Evolutionary conservation across 2,113 vertebrate genomes (phyloP).

Genomic region (Thamnophis sirtalis): DNA sequence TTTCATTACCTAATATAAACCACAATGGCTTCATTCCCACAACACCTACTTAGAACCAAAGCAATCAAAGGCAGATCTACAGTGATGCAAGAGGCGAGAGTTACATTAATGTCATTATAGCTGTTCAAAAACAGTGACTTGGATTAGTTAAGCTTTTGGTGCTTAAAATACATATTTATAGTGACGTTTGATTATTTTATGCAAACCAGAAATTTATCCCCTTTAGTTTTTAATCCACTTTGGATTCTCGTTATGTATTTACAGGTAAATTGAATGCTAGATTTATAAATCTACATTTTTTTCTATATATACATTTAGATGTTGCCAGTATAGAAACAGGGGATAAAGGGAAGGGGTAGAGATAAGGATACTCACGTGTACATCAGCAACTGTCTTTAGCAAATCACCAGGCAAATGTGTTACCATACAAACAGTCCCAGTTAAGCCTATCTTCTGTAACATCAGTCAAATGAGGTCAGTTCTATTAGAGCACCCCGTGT

Average conservation of each 20-base stretch:
- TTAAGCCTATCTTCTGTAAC: neutral
- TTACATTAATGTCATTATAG: neutral
- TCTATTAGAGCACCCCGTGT: neutral
- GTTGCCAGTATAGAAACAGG: neutral
- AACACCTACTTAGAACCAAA: neutral
- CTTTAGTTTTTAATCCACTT: neutral
- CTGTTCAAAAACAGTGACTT: conserved; percentile 17
- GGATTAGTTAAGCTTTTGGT: conserved; percentile 32
- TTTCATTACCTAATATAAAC: neutral
- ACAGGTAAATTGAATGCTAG: neutral
- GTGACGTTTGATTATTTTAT: neutral
- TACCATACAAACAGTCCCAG: neutral
- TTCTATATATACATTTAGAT: fast-evolving
- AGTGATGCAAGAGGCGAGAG: neutral
- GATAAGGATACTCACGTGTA: neutral
- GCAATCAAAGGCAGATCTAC: neutral
- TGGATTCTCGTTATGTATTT: neutral
- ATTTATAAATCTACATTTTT: neutral
- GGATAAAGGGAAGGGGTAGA: neutral
- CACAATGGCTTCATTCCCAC: neutral
- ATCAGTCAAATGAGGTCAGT: neutral
- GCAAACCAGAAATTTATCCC: neutral
- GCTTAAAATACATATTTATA: neutral
- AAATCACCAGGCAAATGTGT: neutral
- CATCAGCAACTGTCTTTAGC: neutral